A percentile compares a stretch with the other conserved stretches of the same genome.
Evolutionary conservation across 2,113 vertebrate species (phyloP).

Genomic region (Eolophus roseicapilla): DNA sequence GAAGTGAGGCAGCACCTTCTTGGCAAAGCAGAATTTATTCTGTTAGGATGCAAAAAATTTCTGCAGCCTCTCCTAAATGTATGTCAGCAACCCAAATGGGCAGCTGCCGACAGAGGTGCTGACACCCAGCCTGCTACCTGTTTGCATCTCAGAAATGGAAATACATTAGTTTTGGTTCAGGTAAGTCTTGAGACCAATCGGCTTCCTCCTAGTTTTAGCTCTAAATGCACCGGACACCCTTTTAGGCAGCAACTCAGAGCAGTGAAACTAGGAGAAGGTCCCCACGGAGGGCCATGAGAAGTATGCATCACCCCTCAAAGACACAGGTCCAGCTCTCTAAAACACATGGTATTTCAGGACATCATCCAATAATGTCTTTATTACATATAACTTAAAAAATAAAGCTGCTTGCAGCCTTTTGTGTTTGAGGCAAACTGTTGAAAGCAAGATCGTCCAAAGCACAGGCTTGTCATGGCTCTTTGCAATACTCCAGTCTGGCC

Average conservation of each 20-base stretch:
- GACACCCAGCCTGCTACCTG: rapidly evolving
- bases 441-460: neutral
- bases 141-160: neutral
- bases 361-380: neutral
- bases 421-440: neutral
- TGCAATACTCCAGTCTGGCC: neutral
- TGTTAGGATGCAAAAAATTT: neutral
- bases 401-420: neutral
- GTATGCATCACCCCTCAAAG: neutral
- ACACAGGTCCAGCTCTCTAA: neutral
- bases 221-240: neutral
- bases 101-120: neutral
- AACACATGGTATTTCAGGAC: neutral
- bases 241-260: neutral
- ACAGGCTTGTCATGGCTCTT: neutral
- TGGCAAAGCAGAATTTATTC: neutral
- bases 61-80: neutral
- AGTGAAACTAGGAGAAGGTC: neutral
- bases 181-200: neutral
- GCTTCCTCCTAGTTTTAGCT: neutral
- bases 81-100: neutral
- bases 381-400: neutral
- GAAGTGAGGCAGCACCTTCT: neutral
- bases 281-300: neutral
- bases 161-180: neutral